Base-by-base conservation (phyloP, 2,797 vertebrate species). In the Mycteria americana region DNA sequence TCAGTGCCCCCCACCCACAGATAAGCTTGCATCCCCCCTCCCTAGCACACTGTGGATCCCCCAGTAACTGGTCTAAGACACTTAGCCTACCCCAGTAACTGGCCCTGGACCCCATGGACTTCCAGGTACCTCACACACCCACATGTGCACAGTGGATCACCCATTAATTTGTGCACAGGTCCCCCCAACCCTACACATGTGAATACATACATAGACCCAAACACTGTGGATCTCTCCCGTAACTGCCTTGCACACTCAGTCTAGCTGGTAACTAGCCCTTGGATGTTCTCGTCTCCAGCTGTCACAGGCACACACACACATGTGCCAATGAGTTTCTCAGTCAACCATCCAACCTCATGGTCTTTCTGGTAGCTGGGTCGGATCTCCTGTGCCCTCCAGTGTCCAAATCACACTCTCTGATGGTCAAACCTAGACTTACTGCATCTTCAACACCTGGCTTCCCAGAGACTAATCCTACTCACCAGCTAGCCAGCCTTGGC, bases 281-380 rank as follows among this genome's bases (percentile, higher is more conserved):
- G 28, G 39, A 31, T 62, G 14, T 30, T 64, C 51, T 56, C 0
- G 0, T 28, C 30, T 86, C 28, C 43, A 13, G 7, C 27, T 43
- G 54, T 68, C 48, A 35, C 22, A 79, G 68, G 39, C 30, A n/a
- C 31, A 31, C 3, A 21, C 12, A 3, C 9, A 23, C 3, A 0
- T 9, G 18, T 41, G 8, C 35, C 46, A 21, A 31, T 39, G 4
- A n/a, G 12, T 28, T 53, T 27, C 35, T 50, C 50, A 64, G 30
- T 64, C 30, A 56, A 7, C 14, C 16, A 10, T 11, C 10, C 28
- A 22, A 15, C 13, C 18, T 56, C 3, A 2, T 1, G 21, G 25
- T 33, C 28, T n/a, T 68, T 10, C 17, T 1, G 2, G 18, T 18
- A 27, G 15, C 31, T 76, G 65, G 6, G 2, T 7, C 56, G 64